Evolutionary conservation across 2,888 invertebrate genomes (phyloP), one percentile per base, ranked within the genome.

Genomic region (Drosophila eohydei): DNA sequence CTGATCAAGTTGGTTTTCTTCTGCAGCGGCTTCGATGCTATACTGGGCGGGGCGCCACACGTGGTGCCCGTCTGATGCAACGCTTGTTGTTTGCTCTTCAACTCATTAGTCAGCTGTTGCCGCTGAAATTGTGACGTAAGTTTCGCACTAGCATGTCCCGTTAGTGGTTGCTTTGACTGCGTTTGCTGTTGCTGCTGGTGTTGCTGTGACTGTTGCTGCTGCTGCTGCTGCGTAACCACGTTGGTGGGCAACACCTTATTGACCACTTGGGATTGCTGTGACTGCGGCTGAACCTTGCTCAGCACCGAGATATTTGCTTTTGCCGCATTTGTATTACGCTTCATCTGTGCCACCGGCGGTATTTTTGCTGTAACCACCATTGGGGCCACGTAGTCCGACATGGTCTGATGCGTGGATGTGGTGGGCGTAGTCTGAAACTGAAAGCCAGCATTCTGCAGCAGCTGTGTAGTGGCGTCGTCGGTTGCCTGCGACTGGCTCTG

Each of bases 191-290:
- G 63, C 12, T 51, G 64, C 2, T 34, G 50, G 0, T 43, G 66
- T 0, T 63, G 63, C 2, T 30, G 60, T 2, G 46, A 57, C 0
- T 59, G 59, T 2, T 65, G 72, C 8, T 62, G 56, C 2, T 44
- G 85, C 0, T 82, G 73, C 30, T 83, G 83, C 9, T 86, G 85
- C 16, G 75, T 67, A 34, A 72, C 66, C 44, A 88, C 69, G 56
- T 71, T 78, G 56, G 87, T 89, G 34, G 92, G 92, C 70, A 91
- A 65, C 55, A 92, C 92, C 72, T 92, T 92, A 70, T 92, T 92
- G 21, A 92, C 81, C 63, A 91, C 91, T 54, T 88, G 90, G 4
- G 67, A 41, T 28, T 84, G 87, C 43, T 88, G 91, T 4, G 63
- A 79, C 55, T 87, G 83, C 2, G 91, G 89, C 50, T 90, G 91